Evolutionary conservation across 2,797 vertebrate species (phyloP).

Genomic region (Hipposideros larvatus): DNA sequence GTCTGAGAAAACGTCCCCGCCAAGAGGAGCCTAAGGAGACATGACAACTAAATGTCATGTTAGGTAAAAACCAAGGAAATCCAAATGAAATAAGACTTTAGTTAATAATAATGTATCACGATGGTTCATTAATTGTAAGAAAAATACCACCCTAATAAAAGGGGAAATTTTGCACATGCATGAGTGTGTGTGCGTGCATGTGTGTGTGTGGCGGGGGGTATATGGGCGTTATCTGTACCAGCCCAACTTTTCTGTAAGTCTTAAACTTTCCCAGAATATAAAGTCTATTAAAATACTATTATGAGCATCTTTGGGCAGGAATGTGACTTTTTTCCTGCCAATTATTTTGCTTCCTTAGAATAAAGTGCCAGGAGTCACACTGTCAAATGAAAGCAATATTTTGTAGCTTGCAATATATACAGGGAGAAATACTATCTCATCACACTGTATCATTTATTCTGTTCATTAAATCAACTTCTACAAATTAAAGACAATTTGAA

Average conservation of each 20-base stretch:
- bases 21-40: not conserved
- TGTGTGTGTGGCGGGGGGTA: fast-evolving
- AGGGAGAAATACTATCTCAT: not conserved
- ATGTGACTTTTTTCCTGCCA: not conserved
- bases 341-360: not conserved
- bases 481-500: not conserved
- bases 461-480: not conserved
- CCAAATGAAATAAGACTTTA: fast-evolving
- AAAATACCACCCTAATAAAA: fast-evolving
- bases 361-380: not conserved
- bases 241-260: not conserved
- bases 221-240: fast-evolving
- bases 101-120: fast-evolving
- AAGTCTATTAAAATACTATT: not conserved
- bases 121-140: not conserved
- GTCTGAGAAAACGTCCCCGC: not conserved
- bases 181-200: not conserved
- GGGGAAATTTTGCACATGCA: not conserved
- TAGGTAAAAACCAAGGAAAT: not conserved
- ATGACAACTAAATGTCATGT: fast-evolving
- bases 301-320: not conserved
- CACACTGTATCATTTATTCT: too few relatives aligned
- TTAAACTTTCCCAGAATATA: not conserved
- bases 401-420: not conserved
- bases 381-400: not conserved